Evolutionary conservation across 2,113 vertebrate genomes (phyloP).

Genomic region (Ctenomys sociabilis): DNA sequence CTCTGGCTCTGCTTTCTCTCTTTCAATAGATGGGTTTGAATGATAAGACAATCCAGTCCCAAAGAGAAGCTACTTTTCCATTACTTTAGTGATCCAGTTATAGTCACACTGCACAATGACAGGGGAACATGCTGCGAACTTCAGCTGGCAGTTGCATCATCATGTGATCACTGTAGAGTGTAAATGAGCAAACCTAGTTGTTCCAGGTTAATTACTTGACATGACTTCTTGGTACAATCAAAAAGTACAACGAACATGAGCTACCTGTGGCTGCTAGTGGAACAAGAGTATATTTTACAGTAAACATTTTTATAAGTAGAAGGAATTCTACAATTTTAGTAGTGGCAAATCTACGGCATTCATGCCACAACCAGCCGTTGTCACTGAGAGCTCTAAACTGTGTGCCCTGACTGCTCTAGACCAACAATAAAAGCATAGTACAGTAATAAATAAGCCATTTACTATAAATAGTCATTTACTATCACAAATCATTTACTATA

Average conservation of each 20-base stretch:
- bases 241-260: not conserved
- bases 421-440: not conserved
- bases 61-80: not conserved
- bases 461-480: not conserved
- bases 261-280: not conserved
- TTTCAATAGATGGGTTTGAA: not conserved
- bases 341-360: not conserved
- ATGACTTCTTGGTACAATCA: not conserved
- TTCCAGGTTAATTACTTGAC: not conserved
- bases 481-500: not conserved
- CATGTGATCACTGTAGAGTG: not conserved
- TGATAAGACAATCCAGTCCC: not conserved
- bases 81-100: not conserved
- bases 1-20: conserved; percentile 21
- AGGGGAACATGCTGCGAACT: not conserved
- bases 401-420: not conserved
- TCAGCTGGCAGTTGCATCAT: not conserved
- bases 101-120: not conserved
- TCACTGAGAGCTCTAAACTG: not conserved
- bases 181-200: not conserved
- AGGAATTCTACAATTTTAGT: not conserved
- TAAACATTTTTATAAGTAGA: not conserved
- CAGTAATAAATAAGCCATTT: not conserved
- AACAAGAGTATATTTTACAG: not conserved
- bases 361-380: not conserved